Conservation (phyloP, 2,888 invertebrate genomes). For the Acronicta alni region DNA sequence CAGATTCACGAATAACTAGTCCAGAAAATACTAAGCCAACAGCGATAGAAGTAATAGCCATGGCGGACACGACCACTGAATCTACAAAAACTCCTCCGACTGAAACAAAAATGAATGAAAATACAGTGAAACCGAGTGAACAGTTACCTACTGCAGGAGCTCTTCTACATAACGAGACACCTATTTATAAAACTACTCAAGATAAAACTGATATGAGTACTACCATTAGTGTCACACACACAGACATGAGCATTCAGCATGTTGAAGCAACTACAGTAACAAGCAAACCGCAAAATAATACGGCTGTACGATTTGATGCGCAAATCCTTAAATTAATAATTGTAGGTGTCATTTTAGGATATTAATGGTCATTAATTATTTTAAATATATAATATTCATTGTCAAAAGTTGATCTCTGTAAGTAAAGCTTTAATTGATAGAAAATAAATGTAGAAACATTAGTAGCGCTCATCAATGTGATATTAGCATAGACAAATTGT, state of each 20-base stretch:
- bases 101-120: slow-evolving; percentile 26
- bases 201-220: slow-evolving; percentile 55
- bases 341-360: slow-evolving; percentile 40
- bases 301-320: slow-evolving; percentile 36
- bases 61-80: slow-evolving; percentile 26
- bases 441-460: slow-evolving; percentile 49
- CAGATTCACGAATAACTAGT: slow-evolving; percentile 12
- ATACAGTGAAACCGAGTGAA: slow-evolving; percentile 49
- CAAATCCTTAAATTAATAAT: slow-evolving; percentile 42
- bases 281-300: slow-evolving; percentile 55
- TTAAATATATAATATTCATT: slow-evolving; percentile 24
- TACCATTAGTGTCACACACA: too few relatives aligned
- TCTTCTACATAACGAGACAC: slow-evolving; percentile 72
- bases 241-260: slow-evolving; percentile 22
- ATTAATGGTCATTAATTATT: slow-evolving; percentile 17
- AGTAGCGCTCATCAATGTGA: slow-evolving; percentile 70
- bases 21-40: slow-evolving; percentile 21
- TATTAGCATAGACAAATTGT: slow-evolving; percentile 67
- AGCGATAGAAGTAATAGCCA: slow-evolving; percentile 20
- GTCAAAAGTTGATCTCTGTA: slow-evolving; percentile 55
- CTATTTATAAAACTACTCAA: slow-evolving; percentile 63
- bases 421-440: slow-evolving; percentile 61
- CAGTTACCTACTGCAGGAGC: slow-evolving; percentile 75
- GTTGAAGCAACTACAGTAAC: slow-evolving; percentile 37
- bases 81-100: slow-evolving; percentile 24